Conservation (phyloP, 2,113 vertebrate genomes). For the Noctilio leporinus region DNA sequence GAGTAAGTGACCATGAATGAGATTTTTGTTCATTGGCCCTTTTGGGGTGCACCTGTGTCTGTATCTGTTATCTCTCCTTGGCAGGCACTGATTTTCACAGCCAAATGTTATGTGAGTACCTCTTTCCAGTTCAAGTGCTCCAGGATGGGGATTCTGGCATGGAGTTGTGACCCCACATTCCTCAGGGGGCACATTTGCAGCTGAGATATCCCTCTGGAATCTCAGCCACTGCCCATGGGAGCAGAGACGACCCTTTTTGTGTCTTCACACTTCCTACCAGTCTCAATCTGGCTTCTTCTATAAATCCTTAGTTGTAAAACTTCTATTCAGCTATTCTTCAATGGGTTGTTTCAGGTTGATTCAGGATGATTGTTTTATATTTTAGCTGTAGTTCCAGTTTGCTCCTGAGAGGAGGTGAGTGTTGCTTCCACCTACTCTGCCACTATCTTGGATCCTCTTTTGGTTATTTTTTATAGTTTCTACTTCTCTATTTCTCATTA, state of each 20-base stretch:
- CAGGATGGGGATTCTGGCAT: too few relatives aligned
- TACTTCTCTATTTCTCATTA: not conserved
- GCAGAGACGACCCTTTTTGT: not conserved
- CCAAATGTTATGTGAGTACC: too few relatives aligned
- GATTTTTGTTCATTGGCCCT: not conserved
- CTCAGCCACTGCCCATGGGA: not conserved
- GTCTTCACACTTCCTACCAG: not conserved
- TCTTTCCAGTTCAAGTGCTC: too few relatives aligned
- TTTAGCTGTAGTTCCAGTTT: not conserved
- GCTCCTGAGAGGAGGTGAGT: not conserved
- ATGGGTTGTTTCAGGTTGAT: too few relatives aligned
- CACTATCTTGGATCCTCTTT: not conserved
- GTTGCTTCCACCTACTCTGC: not conserved
- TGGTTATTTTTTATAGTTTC: not conserved
- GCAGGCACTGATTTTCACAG: too few relatives aligned
- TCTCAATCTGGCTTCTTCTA: not conserved
- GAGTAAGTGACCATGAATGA: not conserved
- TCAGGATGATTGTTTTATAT: not conserved
- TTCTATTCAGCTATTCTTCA: not conserved
- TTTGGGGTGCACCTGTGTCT: not conserved
- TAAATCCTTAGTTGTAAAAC: not conserved
- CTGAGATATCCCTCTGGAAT: not conserved
- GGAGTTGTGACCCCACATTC: not conserved
- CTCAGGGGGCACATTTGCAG: not conserved
- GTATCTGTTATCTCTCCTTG: not conserved